Base-by-base conservation (phyloP, 2,113 vertebrate genomes). In the Centropristis striata region DNA sequence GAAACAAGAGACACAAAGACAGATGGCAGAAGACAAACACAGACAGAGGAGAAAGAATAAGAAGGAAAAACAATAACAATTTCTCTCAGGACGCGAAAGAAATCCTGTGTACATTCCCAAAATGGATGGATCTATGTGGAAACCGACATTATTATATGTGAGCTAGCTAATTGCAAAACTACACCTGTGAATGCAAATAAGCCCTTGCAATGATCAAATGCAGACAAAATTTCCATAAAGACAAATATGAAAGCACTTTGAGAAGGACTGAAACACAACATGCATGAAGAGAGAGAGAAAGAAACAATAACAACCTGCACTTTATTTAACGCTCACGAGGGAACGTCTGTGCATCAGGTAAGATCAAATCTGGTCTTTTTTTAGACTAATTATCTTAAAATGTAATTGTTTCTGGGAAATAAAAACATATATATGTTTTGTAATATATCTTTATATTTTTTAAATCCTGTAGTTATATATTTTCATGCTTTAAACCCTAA, bases 1-100 rank as follows among this genome's bases (percentile, higher is more conserved):
- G 68, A 84, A 89, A 86, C 44, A 57, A 72, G 79, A 86, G 61
- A 79, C 75, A 78, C 16, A 60, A 27, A 55, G 86, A 91, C 92
- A 93, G 87, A 70, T 89, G 91, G 63, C 32, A 15, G 68, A 18
- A 39, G 28, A 80, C 16, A 51, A 47, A 83, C 8, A 64, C 59
- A 70, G 72, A 49, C 39, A 69, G 47, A 59, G 14, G 32, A 78
- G 25, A 50, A 9, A 47, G 57, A 66, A 39, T 20, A 63, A 78
- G 39, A 2, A 47, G 37, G n/a, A 12, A 50, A 74, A 69, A 42
- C 25, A 37, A 64, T 16, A n/a, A 21, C 7, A 3, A 15, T 12
- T 49, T 54, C 54, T 53, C 14, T 13, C 42, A 15, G 11, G 32
- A 37, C 15, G 13, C 21, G n/a, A 25, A 20, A 25, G 9, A 25